Evolutionary conservation across 2,113 vertebrate species (phyloP).

Genomic region (Dinomys branickii): DNA sequence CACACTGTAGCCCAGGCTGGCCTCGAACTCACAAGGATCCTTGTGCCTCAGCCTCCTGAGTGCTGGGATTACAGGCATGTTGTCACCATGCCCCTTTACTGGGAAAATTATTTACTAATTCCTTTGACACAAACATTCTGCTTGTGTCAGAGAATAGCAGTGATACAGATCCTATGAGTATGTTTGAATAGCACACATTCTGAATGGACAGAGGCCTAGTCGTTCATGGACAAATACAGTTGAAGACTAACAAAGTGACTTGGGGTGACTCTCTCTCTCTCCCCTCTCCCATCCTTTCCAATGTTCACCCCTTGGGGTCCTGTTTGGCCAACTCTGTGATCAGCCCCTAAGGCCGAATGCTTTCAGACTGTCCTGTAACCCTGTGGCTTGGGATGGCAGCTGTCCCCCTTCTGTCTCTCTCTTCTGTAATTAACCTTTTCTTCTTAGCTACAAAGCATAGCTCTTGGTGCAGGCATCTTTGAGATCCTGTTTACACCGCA

Average conservation of each 20-base stretch:
- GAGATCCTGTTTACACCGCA: conserved; percentile 68
- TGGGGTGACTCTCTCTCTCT: neutral
- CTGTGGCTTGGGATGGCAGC: conserved; percentile 68
- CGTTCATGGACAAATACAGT: neutral
- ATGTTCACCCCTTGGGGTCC: conserved; percentile 57
- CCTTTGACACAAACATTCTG: neutral
- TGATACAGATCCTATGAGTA: neutral
- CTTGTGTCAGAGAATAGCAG: conserved; percentile 17
- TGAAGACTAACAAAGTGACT: neutral
- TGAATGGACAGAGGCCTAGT: neutral
- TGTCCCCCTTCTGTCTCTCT: conserved; percentile 55
- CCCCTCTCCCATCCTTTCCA: neutral
- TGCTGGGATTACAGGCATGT: too few species aligned
- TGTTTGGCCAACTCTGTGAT: conserved; percentile 62
- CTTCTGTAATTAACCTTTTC: conserved; percentile 80
- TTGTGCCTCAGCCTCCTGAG: too few species aligned
- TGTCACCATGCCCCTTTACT: too few species aligned
- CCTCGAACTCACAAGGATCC: too few species aligned
- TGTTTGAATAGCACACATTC: conserved; percentile 6
- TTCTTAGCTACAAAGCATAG: conserved; percentile 75
- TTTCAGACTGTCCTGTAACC: conserved; percentile 76
- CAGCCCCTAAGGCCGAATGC: conserved; percentile 80
- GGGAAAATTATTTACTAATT: neutral
- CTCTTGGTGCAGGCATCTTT: conserved; percentile 48
- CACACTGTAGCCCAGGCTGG: too few species aligned